Conservation (phyloP, 2,113 vertebrate genomes). For the Hypomesus transpacificus region DNA sequence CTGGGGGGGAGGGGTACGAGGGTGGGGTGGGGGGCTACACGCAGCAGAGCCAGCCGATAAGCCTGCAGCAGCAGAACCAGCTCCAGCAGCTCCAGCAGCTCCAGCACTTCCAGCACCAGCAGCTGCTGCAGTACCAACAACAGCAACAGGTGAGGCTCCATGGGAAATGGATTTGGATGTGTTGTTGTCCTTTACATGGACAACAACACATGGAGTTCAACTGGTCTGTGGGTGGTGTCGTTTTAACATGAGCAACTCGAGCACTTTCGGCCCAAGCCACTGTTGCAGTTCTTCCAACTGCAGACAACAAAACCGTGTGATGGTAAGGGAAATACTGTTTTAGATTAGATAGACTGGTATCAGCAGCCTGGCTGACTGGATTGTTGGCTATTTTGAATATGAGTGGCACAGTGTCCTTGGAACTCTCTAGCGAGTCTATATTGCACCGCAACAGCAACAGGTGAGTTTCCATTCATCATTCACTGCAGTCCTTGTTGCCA, state of each 20-base stretch:
- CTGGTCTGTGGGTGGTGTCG: not conserved
- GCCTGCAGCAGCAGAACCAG: constrained; percentile 69
- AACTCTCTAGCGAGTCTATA: no score
- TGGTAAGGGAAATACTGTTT: no score
- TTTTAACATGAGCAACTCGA: not conserved
- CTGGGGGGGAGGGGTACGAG: constrained; percentile 31
- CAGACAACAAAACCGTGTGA: no score
- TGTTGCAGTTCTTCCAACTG: no score
- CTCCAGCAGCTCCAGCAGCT: constrained; percentile 73
- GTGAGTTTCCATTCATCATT: not conserved
- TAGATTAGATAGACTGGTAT: no score
- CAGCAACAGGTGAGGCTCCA: constrained; percentile 46
- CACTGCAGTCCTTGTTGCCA: not conserved
- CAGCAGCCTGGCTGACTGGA: no score
- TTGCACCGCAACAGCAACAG: constrained; percentile 20
- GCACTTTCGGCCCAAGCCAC: no score
- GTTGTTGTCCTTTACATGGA: no score
- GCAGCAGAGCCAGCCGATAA: constrained; percentile 64
- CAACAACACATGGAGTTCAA: no score
- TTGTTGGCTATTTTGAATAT: no score
- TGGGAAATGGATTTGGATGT: not conserved
- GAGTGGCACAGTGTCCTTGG: no score
- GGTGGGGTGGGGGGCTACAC: constrained; percentile 47
- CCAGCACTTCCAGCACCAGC: constrained; percentile 70
- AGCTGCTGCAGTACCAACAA: constrained; percentile 70